These are phyloP conservation scores for Cylloceria caligata DNA, from an alignment of 2,888 invertebrate genomes.

Conservation along the genomic window DNA sequence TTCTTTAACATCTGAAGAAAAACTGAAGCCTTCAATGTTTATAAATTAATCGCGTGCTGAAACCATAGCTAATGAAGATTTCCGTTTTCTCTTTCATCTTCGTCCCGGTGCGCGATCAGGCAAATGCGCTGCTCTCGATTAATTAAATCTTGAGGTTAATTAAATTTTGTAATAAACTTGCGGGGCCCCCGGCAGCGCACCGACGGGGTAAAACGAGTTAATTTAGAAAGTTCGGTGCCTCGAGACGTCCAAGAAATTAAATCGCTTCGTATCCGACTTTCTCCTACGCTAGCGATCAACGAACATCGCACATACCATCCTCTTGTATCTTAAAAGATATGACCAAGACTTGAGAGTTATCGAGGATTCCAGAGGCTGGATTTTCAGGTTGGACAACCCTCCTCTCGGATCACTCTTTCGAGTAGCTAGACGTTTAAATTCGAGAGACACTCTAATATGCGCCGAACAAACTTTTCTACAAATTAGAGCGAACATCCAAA, in stretches of 20 bases:
- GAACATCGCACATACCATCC: conserved; percentile 22
- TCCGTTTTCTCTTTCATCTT: conserved; percentile 2
- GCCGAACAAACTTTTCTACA: conserved; percentile 36
- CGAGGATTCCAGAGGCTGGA: not conserved
- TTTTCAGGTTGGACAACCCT: not conserved
- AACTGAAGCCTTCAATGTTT: not conserved
- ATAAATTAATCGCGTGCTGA: not conserved
- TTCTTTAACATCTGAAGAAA: not conserved
- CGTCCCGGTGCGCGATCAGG: not conserved
- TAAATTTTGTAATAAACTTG: conserved; percentile 73
- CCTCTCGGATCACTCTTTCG: not conserved
- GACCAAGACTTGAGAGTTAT: conserved; percentile 35
- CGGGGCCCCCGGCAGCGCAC: conserved; percentile 39
- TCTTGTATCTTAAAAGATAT: conserved; percentile 8
- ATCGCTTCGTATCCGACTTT: conserved; percentile 59
- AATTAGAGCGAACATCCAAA: conserved; percentile 16
- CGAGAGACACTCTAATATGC: conserved; percentile 21
- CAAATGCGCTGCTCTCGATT: conserved; percentile 43
- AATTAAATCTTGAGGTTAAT: conserved; percentile 75
- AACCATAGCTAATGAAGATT: conserved; percentile 12
- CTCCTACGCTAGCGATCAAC: conserved; percentile 24
- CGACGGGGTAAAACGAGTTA: conserved; percentile 67
- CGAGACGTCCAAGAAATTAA: conserved; percentile 66
- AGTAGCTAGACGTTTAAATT: conserved; percentile 2
- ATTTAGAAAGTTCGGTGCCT: conserved; percentile 68